phyloP scores from a whole-genome alignment of 2,113 vertebrate species.

The Corythornis madagascariensis region DNA sequence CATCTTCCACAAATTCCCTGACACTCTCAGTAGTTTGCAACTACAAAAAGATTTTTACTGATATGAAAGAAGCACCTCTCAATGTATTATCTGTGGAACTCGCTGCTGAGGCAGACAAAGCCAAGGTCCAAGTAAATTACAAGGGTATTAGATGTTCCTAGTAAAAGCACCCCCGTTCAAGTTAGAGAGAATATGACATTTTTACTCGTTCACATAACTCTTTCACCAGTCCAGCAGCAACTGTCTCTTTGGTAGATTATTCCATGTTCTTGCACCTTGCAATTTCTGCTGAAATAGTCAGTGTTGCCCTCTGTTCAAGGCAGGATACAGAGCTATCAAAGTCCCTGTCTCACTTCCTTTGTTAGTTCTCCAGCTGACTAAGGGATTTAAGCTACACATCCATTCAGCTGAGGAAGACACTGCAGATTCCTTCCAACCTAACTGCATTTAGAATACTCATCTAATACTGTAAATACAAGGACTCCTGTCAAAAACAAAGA shows the following conservation, averaged over 20 bases:
- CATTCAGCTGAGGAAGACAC: conserved; percentile 11
- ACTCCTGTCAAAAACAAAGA: conserved; percentile 27
- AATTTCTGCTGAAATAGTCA: conserved; percentile 7
- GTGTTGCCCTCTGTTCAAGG: conserved; percentile 15
- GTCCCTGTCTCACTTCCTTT: conserved; percentile 31
- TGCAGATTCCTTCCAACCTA: neutral
- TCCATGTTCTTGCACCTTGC: neutral
- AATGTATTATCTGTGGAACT: neutral
- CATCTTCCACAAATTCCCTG: neutral
- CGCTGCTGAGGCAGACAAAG: neutral
- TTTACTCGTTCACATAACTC: neutral
- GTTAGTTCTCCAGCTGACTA: conserved; percentile 45
- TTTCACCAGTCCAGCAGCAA: neutral
- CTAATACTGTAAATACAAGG: conserved; percentile 43
- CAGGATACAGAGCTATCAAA: conserved; percentile 30
- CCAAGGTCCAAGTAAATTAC: neutral
- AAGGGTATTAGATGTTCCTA: neutral
- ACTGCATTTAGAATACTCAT: conserved; percentile 25
- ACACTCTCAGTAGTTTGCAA: neutral
- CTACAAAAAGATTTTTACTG: neutral
- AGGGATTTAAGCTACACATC: conserved; percentile 30
- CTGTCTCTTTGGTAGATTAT: conserved; percentile 5
- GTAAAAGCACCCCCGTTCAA: neutral
- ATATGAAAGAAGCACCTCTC: neutral
- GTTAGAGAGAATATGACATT: neutral